Base-by-base conservation (phyloP, 2,113 vertebrate species). In the Chaetodon trifascialis region DNA sequence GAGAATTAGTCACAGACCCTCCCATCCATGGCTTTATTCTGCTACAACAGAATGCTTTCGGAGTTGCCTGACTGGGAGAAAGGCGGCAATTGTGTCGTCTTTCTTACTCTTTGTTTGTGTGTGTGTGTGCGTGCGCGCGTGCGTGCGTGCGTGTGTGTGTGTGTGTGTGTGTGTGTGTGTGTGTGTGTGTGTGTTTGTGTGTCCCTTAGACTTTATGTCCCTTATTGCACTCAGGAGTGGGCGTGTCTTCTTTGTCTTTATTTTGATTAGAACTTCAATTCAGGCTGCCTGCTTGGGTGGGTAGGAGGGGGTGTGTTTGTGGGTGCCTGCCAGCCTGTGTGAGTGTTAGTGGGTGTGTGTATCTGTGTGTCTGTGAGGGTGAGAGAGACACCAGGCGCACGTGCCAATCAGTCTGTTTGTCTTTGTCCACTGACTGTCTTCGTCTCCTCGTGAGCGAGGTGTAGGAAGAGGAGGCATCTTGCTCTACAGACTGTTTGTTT, bases 1-100 rank as follows among this genome's bases (percentile, higher is more conserved):
- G 89, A 90, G 93, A 94, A 94, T 95, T 94, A 94, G 95, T 95
- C 92, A 94, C 94, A 95, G 91, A 86, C 92, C 93, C 93, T 94
- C 93, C 94, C 90, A 90, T 94, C 95, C 93, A 94, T 84, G 89
- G 91, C 93, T 95, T 95, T 94, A 95, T 95, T 93, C 92, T 82
- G 70, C 81, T 89, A 88, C 91, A 92, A 90, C 88, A 92, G 90
- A 83, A 78, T 76, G 73, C 80, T 91, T 90, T 89, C 67, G 76
- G 83, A 90, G 87, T 85, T 83, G 80, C 78, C 73, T 85, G 85
- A 87, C 76, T 83, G 82, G 76, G 85, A 90, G 85, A 86, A 88
- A 91, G 82, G 82, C 88, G 42, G 78, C 91, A 89, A 89, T 92
- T 93, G 91, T 93, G 85, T 84, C 78, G 51, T 89, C 82, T 89